phyloP scores from a whole-genome alignment of 2,888 invertebrate genomes.

The Sabatieria punctata region DNA sequence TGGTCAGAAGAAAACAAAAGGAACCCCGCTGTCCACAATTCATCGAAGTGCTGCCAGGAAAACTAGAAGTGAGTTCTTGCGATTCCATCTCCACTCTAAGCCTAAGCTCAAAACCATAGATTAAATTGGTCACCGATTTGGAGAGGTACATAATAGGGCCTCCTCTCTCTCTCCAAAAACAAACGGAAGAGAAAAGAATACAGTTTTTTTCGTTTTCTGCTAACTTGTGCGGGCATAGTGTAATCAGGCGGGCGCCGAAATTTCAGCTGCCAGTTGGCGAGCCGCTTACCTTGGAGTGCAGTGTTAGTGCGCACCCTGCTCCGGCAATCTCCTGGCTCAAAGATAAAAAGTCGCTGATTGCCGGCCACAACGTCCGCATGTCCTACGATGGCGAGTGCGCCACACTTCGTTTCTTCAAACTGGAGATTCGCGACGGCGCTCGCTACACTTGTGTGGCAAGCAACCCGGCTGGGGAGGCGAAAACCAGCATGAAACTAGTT shows the following conservation, averaged over 20 bases:
- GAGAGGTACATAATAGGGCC: neutral
- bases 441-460: conserved; percentile 13
- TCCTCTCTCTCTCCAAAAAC: neutral
- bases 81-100: neutral
- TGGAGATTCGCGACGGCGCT: neutral
- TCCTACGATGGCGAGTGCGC: conserved; percentile 29
- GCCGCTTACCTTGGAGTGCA: conserved; percentile 23
- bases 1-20: conserved; percentile 14
- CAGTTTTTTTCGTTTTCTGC: conserved; percentile 3
- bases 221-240: too few relatives aligned
- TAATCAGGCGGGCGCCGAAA: too few relatives aligned
- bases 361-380: conserved; percentile 9
- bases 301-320: conserved; percentile 22
- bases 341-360: conserved; percentile 20
- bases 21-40: conserved; percentile 20
- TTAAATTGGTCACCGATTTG: neutral
- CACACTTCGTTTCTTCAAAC: conserved; percentile 13
- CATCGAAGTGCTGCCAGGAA: conserved; percentile 25
- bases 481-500: conserved; percentile 10
- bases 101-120: neutral
- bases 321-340: conserved; percentile 24
- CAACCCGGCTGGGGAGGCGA: conserved; percentile 11
- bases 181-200: neutral
- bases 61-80: conserved; percentile 12
- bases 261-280: conserved; percentile 18